phyloP scores from a whole-genome alignment of 2,797 vertebrate species.

The Molossus molossus region DNA sequence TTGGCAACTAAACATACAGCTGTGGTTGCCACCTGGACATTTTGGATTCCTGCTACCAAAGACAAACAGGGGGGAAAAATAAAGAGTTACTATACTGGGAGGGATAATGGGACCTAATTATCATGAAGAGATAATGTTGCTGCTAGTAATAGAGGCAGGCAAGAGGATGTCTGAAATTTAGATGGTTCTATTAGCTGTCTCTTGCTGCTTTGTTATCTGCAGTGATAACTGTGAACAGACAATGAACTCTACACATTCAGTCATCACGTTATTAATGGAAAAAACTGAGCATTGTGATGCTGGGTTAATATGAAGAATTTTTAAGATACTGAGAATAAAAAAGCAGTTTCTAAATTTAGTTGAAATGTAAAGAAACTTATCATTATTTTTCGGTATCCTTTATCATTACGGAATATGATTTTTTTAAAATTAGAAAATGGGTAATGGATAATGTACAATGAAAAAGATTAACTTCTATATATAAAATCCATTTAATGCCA shows the following conservation, averaged over 20 bases:
- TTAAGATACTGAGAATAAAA: neutral
- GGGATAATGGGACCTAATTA: neutral
- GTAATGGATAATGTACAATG: slow-evolving; percentile 47
- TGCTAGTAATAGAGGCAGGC: neutral
- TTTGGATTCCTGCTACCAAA: neutral
- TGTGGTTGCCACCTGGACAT: neutral
- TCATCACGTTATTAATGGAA: neutral
- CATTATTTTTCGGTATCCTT: slow-evolving; percentile 55
- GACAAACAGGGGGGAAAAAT: neutral
- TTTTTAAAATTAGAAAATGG: slow-evolving; percentile 72
- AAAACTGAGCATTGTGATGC: neutral
- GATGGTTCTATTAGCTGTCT: neutral
- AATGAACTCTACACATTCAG: neutral
- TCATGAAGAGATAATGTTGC: neutral
- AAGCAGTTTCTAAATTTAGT: neutral
- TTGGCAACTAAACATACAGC: neutral
- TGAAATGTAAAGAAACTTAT: slow-evolving; percentile 28
- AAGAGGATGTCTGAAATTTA: neutral
- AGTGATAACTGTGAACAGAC: neutral
- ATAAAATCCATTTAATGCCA: slow-evolving; percentile 49
- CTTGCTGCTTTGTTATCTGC: neutral
- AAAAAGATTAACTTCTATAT: neutral
- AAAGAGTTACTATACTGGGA: neutral
- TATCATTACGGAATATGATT: slow-evolving; percentile 34
- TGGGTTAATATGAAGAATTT: neutral